These are phyloP conservation scores for Lutraria rhynchaena DNA, from an alignment of 1,140 invertebrate genomes.

Conservation along the genomic window DNA sequence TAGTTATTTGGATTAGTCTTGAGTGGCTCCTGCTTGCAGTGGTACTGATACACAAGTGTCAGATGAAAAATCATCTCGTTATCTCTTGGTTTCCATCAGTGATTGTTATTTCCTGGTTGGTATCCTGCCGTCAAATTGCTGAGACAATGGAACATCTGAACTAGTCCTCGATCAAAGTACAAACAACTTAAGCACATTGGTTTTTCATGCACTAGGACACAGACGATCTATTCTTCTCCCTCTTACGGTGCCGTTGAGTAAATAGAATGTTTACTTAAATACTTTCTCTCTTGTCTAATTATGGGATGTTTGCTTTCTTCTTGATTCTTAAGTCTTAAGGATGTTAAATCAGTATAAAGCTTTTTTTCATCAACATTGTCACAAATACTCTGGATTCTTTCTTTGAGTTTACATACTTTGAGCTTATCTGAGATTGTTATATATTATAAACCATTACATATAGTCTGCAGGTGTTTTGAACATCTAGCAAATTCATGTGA, in stretches of 20 bases:
- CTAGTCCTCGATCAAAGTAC: constrained; percentile 11
- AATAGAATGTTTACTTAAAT: constrained; percentile 28
- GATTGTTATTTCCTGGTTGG: constrained; percentile 26
- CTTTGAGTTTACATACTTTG: too few relatives aligned
- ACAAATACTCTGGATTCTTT: too few relatives aligned
- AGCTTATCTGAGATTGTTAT: too few relatives aligned
- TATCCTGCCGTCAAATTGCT: constrained; percentile 18
- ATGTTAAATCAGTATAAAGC: too few relatives aligned
- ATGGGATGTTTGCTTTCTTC: too few relatives aligned
- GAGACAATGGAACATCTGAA: constrained; percentile 34
- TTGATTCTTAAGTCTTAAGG: too few relatives aligned
- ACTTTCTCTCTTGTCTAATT: background rate
- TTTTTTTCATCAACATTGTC: too few relatives aligned
- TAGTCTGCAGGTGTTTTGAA: too few relatives aligned
- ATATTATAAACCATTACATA: too few relatives aligned
- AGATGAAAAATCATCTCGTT: constrained; percentile 34
- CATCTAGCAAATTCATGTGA: too few relatives aligned
- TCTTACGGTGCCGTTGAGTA: constrained; percentile 13
- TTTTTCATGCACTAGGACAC: background rate
- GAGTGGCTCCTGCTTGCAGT: background rate
- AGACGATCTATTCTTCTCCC: too few relatives aligned
- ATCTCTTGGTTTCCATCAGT: constrained; percentile 25
- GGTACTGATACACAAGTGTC: constrained; percentile 25
- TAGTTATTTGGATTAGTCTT: too few relatives aligned
- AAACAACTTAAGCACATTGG: constrained; percentile 7